Base-by-base conservation (phyloP, 92 coral and sea anemone species). In the Hydrozoanthus gracilis region DNA sequence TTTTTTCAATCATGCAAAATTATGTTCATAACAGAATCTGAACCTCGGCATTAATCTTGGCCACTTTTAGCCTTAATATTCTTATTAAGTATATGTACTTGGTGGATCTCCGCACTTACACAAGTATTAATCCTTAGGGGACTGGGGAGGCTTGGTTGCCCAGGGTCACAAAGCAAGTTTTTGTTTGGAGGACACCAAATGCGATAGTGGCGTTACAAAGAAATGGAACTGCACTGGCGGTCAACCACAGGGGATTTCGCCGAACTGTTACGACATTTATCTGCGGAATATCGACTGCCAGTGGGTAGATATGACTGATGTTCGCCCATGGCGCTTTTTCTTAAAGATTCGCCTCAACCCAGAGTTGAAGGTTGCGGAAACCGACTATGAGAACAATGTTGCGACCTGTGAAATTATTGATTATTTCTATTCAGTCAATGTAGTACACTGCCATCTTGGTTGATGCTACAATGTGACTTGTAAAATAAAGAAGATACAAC, bases 81-180 rank as follows among this genome's bases (percentile, higher is more conserved):
- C 45, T 15, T 69, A 46, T 16, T 44, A 4, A 44, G 8, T 72
- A 14, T 72, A 8, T 20, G 47, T 9, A n/a, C 60, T 45, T 4
- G 9, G 35, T 7, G 52, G 27, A 9, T 46, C 14, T 75, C 4
- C 6, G 27, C 5, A 76, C 8, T 54, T 54, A 4, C 14, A 4
- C 7, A 49, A 52, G 4, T 51, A 12, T 51, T 27, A 50, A 4
- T 14, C 48, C 72, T 48, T 5, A 80, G 85, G 60, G 67, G 47
- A 27, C 1, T 20, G 12, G 11, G 93, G 95, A 4, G 8, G 45
- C 18, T 88, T 88, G 58, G 72, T 86, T 6, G 97, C 95, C 18
- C 88, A 88, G 73, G 99, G 99, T 8, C 99, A 96, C 89, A 96
- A 96, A 76, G 99, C 99, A 44, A 95, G 99, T 51, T 96, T 93